These are phyloP conservation scores for Syngnathoides biaculeatus DNA, from an alignment of 2,113 vertebrate species.

Conservation along the genomic window DNA sequence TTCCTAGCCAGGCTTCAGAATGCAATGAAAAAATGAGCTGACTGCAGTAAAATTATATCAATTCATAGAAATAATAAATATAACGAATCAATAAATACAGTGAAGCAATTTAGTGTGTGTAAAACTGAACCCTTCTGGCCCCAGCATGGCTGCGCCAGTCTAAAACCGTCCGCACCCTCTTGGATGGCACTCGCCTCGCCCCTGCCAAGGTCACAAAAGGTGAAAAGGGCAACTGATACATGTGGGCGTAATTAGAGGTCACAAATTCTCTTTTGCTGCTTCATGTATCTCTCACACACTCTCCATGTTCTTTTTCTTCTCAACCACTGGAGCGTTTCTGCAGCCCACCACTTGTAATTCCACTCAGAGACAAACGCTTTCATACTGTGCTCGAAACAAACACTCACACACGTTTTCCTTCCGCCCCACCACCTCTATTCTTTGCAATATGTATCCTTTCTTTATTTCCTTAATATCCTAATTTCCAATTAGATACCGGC, in stretches of 20 bases:
- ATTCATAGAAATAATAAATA: too few relatives aligned
- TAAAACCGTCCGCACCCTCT: background rate
- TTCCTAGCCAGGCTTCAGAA: too few relatives aligned
- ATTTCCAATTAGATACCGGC: background rate
- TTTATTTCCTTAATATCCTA: background rate
- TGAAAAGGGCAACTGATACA: background rate
- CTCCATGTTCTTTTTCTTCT: constrained; percentile 38
- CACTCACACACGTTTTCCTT: constrained; percentile 20
- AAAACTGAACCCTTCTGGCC: too few relatives aligned
- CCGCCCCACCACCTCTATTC: background rate
- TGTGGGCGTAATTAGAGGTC: constrained; percentile 3
- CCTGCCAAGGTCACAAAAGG: background rate
- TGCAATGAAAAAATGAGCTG: too few relatives aligned
- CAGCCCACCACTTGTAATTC: constrained; percentile 68
- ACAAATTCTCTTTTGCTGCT: background rate
- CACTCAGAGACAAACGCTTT: constrained; percentile 68
- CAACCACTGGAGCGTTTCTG: constrained; percentile 59
- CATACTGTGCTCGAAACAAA: constrained; percentile 47
- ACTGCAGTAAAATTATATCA: too few relatives aligned
- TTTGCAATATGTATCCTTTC: background rate
- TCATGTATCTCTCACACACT: background rate
- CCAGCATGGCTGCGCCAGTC: too few relatives aligned
- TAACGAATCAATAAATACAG: too few relatives aligned
- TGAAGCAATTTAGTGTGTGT: too few relatives aligned
- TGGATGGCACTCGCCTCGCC: background rate